A percentile compares a stretch with the other conserved stretches of the same genome.
phyloP scores from a whole-genome alignment of 2,113 vertebrate species.

The Ariopsis seemanni region DNA sequence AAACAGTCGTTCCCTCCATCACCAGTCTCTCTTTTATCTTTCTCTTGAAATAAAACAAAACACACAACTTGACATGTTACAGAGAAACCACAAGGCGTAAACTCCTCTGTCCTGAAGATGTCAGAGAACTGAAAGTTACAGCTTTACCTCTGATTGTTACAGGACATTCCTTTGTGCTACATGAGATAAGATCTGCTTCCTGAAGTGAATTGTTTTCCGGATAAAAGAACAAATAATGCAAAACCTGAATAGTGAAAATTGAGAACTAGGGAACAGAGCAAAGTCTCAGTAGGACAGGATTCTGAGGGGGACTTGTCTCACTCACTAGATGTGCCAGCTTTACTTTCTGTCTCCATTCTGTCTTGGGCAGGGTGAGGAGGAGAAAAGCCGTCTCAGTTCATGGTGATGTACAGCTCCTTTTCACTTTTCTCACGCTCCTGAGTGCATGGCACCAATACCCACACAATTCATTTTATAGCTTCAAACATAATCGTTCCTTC shows the following conservation, averaged over 20 bases:
- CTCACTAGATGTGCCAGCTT: neutral
- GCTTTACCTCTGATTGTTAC: neutral
- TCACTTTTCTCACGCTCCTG: neutral
- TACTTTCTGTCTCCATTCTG: neutral
- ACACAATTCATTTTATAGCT: neutral
- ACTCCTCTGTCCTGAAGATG: neutral
- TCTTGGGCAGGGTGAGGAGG: neutral
- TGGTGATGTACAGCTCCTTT: neutral
- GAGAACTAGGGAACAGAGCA: neutral
- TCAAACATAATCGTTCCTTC: neutral
- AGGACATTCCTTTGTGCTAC: no score
- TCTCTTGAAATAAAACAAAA: no score
- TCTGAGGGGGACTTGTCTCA: neutral
- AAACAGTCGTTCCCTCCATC: neutral
- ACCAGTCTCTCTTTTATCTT: no score
- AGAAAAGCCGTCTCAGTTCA: neutral
- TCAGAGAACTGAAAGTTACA: neutral
- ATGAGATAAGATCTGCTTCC: neutral
- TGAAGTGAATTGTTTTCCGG: neutral
- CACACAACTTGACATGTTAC: no score
- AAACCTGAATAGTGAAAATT: neutral
- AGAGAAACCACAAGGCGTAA: no score
- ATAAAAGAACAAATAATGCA: neutral
- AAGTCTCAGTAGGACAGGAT: neutral
- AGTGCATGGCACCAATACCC: neutral